These are phyloP conservation scores for Melikaiella ostensackeni DNA, from an alignment of 2,888 invertebrate species.

Conservation along the genomic window DNA sequence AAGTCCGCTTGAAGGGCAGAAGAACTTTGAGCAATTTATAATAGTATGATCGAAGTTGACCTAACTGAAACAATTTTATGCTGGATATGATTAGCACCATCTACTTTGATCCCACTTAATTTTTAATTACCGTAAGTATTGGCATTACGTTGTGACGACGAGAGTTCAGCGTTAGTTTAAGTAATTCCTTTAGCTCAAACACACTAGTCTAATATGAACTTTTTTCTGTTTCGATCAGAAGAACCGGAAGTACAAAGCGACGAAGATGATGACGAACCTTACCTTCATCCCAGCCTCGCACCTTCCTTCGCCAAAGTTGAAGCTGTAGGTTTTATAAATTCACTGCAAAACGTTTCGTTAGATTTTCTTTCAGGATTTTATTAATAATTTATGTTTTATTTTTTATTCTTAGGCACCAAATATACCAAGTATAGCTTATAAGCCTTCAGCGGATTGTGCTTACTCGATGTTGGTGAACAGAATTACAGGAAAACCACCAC, in stretches of 20 bases:
- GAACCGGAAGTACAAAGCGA: conserved; percentile 78
- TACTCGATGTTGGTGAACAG: conserved; percentile 93
- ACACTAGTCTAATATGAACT: conserved; percentile 42
- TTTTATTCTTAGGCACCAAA: conserved; percentile 78
- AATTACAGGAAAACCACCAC: conserved; percentile 84
- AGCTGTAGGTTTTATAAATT: conserved; percentile 80
- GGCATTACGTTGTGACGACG: conserved; percentile 56
- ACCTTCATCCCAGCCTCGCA: conserved; percentile 90
- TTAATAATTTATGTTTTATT: conserved; percentile 45
- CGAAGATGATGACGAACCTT: conserved; percentile 82
- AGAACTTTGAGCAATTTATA: conserved; percentile 56
- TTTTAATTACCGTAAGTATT: conserved; percentile 70
- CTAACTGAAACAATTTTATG: conserved; percentile 67
- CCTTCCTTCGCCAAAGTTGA: conserved; percentile 81
- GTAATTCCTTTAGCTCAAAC: conserved; percentile 46
- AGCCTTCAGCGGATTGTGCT: conserved; percentile 91
- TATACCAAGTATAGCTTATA: conserved; percentile 85
- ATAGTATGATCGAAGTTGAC: conserved; percentile 51
- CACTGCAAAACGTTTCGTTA: conserved; percentile 42
- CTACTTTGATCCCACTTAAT: conserved; percentile 73
- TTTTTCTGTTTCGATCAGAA: conserved; percentile 56
- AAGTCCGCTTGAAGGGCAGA: conserved; percentile 59
- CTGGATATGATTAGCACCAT: conserved; percentile 71
- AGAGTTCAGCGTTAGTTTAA: conserved; percentile 54
- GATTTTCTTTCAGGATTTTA: conserved; percentile 15